A percentile compares a stretch with the other conserved stretches of the same genome.
Evolutionary conservation across 1,140 invertebrate species (phyloP).

Genomic region (Eumaeus atala): DNA sequence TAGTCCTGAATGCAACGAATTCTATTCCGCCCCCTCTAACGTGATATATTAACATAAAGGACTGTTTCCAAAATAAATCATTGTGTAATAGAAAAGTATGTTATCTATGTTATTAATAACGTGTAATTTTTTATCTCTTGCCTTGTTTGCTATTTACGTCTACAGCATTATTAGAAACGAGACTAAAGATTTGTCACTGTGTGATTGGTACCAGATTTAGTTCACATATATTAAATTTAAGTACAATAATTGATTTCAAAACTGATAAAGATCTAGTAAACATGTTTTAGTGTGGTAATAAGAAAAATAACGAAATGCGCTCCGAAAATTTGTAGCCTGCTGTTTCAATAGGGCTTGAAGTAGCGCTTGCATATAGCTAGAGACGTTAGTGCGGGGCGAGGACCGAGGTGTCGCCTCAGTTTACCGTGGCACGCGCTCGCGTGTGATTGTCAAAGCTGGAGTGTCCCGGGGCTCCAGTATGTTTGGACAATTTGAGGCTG

Average conservation of each 20-base stretch:
- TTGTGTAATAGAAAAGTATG: not conserved
- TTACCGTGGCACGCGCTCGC: constrained; percentile 53
- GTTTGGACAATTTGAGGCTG: constrained; percentile 53
- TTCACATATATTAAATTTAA: too few species aligned
- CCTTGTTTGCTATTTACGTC: too few species aligned
- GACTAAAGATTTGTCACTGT: too few species aligned
- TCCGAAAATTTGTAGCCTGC: constrained; percentile 6
- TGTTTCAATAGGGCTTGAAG: constrained; percentile 47
- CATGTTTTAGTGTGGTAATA: constrained; percentile 9
- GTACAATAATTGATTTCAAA: too few species aligned
- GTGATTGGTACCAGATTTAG: too few species aligned
- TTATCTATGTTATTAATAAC: not conserved
- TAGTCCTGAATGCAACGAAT: not conserved
- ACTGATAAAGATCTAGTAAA: too few species aligned
- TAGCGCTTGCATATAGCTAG: constrained; percentile 31
- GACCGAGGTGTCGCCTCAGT: constrained; percentile 47
- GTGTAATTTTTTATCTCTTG: too few species aligned
- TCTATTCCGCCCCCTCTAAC: not conserved
- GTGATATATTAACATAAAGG: not conserved
- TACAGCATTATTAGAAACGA: too few species aligned
- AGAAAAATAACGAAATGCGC: constrained; percentile 11
- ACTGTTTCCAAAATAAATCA: not conserved
- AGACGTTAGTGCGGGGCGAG: constrained; percentile 33
- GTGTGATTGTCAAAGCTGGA: constrained; percentile 65
- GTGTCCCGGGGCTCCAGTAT: constrained; percentile 60